Percentiles rank a stretch among this genome's conserved stretches.
Evolutionary conservation across 2,888 invertebrate species (phyloP).

Genomic region (Caenorhabditis afra): DNA sequence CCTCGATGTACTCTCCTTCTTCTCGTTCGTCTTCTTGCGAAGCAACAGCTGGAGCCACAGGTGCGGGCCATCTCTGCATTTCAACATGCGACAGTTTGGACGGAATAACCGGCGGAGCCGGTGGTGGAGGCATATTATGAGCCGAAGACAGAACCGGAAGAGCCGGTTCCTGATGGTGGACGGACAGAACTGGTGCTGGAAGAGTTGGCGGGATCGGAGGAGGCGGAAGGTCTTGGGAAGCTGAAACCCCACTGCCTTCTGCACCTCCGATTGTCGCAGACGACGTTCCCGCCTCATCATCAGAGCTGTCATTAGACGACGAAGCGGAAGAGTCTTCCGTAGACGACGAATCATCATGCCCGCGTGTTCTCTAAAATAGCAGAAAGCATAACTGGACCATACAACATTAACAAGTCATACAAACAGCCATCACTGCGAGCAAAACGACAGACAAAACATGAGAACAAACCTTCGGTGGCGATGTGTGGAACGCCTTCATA

Average conservation of each 20-base stretch:
- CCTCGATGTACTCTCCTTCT: not conserved
- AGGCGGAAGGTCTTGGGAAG: no score
- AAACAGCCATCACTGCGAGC: constrained; percentile 48
- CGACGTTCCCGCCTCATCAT: not conserved
- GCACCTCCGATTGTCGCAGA: no score
- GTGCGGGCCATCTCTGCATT: not conserved
- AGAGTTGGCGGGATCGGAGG: not conserved
- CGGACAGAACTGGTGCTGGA: constrained; percentile 1
- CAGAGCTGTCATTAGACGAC: constrained; percentile 33
- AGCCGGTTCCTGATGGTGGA: not conserved
- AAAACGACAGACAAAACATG: constrained; percentile 3
- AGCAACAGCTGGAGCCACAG: not conserved
- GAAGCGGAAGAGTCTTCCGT: constrained; percentile 9
- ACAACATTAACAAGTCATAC: constrained; percentile 52
- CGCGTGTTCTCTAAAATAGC: constrained; percentile 40
- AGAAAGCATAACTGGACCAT: constrained; percentile 51
- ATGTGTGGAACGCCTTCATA: constrained; percentile 50
- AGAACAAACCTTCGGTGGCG: constrained; percentile 47
- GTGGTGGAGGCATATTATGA: not conserved
- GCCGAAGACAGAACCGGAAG: no score
- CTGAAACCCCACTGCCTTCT: no score
- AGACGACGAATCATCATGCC: constrained; percentile 40
- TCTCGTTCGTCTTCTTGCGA: not conserved
- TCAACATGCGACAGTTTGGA: not conserved
- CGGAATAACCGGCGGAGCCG: not conserved